phyloP scores from a whole-genome alignment of 2,797 vertebrate species.

The Echiichthys vipera region DNA sequence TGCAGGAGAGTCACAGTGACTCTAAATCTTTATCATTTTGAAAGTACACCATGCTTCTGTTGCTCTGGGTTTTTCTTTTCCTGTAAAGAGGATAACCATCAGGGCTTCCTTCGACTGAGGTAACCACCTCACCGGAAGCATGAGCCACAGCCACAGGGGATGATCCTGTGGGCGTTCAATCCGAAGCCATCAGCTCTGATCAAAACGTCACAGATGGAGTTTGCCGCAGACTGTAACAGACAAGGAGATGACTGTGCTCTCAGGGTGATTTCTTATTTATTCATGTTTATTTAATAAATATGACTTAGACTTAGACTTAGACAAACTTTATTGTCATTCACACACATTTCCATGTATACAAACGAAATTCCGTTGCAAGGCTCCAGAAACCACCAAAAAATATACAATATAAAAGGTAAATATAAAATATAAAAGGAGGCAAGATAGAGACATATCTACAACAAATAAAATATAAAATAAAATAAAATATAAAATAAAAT shows the following conservation, averaged over 20 bases:
- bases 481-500: no score
- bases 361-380: no score
- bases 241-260: constrained; percentile 4
- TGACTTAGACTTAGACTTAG: no score
- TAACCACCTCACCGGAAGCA: constrained; percentile 10
- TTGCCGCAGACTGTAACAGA: constrained; percentile 1
- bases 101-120: constrained; percentile 27
- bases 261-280: constrained; percentile 4
- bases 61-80: not conserved
- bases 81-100: not conserved
- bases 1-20: not conserved
- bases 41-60: not conserved
- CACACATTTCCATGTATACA: no score
- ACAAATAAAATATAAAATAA: no score
- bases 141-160: constrained; percentile 10
- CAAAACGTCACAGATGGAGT: constrained; percentile 34
- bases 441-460: no score
- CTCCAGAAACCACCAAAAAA: no score
- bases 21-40: not conserved
- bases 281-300: not conserved
- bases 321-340: no score
- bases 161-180: constrained; percentile 27
- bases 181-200: constrained; percentile 6
- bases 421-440: no score
- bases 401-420: no score